These are phyloP conservation scores for Dendrophyllia cribrosa DNA, from an alignment of 64 coral and sea anemone species.

Conservation along the genomic window DNA sequence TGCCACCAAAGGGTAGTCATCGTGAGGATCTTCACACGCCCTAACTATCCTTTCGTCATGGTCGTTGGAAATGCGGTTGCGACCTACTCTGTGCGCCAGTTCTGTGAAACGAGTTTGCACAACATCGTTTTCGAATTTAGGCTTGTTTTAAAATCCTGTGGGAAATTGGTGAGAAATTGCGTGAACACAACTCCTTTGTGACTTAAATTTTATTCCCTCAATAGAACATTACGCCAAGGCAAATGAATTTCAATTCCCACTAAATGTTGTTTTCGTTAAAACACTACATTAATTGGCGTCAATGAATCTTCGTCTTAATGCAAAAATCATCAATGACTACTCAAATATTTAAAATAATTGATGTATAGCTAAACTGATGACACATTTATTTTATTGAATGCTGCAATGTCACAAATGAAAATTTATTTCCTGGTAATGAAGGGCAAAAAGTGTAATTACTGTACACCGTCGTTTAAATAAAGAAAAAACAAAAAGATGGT, in stretches of 20 bases:
- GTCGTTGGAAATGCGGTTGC: constrained; percentile 56
- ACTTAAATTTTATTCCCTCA: background rate
- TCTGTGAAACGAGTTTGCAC: background rate
- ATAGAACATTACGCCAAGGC: background rate
- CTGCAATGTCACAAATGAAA: background rate
- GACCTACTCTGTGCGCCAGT: background rate
- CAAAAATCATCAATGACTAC: background rate
- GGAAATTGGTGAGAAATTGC: background rate
- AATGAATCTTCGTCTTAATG: background rate
- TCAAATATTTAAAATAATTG: background rate
- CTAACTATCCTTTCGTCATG: constrained; percentile 39
- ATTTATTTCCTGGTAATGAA: background rate
- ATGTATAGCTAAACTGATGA: background rate
- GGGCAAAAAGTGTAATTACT: constrained; percentile 4
- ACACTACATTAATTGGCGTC: background rate
- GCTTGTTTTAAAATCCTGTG: background rate
- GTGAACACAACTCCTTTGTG: background rate
- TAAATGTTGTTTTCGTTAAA: constrained; percentile 1
- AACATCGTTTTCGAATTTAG: background rate
- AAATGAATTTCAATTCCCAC: background rate
- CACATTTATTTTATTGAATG: background rate
- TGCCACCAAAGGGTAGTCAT: constrained; percentile 49
- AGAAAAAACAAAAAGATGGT: too few species aligned
- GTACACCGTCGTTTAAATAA: too few species aligned
- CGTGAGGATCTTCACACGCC: constrained; percentile 60